Evolutionary conservation across 1,140 invertebrate genomes (phyloP).

Genomic region (Bradysia coprophila): DNA sequence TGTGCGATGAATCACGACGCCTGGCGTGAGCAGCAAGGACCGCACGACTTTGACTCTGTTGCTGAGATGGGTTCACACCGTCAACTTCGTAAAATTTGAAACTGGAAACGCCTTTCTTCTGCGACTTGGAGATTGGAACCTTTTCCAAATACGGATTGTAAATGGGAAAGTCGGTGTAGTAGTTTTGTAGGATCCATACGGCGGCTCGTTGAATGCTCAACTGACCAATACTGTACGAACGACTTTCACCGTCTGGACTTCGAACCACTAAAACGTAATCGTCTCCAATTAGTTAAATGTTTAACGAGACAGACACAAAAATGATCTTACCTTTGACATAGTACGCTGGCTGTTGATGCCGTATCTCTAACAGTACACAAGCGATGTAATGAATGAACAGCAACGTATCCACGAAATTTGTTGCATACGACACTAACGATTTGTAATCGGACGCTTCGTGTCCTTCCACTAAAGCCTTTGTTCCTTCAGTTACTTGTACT

Average conservation of each 20-base stretch:
- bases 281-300: no score
- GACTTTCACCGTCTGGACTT: slow-evolving; percentile 82
- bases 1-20: slow-evolving; percentile 75
- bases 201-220: slow-evolving; percentile 90
- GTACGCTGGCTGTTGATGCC: slow-evolving; percentile 76
- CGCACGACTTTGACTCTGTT: slow-evolving; percentile 41
- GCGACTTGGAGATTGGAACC: slow-evolving; percentile 66
- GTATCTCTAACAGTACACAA: slow-evolving; percentile 78
- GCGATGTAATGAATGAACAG: slow-evolving; percentile 91
- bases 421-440: slow-evolving; percentile 75
- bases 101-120: slow-evolving; percentile 54
- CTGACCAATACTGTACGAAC: slow-evolving; percentile 73
- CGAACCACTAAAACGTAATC: no score
- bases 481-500: slow-evolving; percentile 69
- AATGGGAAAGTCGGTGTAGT: slow-evolving; percentile 90
- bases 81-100: slow-evolving; percentile 98
- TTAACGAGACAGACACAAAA: no score
- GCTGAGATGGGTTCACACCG: slow-evolving; percentile 50
- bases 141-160: slow-evolving; percentile 94
- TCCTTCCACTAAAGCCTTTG: slow-evolving; percentile 51
- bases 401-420: slow-evolving; percentile 77
- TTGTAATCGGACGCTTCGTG: slow-evolving; percentile 65
- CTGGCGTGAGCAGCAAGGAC: slow-evolving; percentile 49
- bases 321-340: no score
- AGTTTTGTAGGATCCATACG: slow-evolving; percentile 82